Conservation (phyloP, 2,113 vertebrate genomes). For the Benthochromis sp. region DNA sequence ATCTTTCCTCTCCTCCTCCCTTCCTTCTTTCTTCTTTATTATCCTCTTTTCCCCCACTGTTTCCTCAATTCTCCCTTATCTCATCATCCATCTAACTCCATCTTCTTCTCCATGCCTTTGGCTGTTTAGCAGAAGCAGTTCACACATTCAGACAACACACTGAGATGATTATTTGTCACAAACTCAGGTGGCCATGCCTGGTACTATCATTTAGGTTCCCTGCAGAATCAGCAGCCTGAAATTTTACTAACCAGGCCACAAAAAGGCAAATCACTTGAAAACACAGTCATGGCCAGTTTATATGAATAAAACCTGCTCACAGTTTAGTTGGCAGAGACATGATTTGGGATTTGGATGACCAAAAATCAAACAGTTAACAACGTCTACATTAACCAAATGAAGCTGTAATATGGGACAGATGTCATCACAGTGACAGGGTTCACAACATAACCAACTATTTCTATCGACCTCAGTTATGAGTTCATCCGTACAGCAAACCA, state of each 20-base stretch:
- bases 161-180: not conserved
- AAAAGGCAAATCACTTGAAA: not conserved
- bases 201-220: not conserved
- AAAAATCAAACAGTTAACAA: not conserved
- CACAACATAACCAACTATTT: not conserved
- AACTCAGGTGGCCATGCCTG: not conserved
- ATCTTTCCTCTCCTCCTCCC: not conserved
- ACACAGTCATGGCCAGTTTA: not conserved
- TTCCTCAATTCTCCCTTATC: not conserved
- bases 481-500: rapidly evolving
- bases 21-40: not conserved
- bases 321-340: not conserved
- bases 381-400: rapidly evolving
- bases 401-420: not conserved
- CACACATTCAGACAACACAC: not conserved
- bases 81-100: not conserved
- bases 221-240: not conserved
- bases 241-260: not conserved
- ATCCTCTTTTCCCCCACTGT: not conserved
- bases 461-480: not conserved
- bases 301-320: not conserved
- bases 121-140: not conserved
- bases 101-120: not conserved
- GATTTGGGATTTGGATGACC: not conserved
- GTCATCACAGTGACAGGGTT: not conserved